phyloP scores from a whole-genome alignment of 2,797 vertebrate genomes.

The Alauda arvensis region DNA sequence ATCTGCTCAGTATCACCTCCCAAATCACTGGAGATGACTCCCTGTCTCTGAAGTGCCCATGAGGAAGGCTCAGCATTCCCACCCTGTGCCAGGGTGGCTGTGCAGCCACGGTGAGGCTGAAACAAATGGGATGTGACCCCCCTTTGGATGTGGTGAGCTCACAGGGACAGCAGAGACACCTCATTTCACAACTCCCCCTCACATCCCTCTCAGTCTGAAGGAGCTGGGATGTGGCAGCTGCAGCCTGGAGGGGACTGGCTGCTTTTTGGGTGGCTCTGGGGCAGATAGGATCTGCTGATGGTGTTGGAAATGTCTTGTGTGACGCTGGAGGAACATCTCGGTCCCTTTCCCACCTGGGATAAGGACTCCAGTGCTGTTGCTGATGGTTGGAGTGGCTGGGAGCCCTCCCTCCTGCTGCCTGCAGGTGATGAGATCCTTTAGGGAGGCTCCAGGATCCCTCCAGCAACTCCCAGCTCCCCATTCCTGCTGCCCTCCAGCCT shows the following conservation, averaged over 20 bases:
- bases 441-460: neutral
- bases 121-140: neutral
- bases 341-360: neutral
- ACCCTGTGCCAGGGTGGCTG: neutral
- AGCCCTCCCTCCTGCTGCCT: neutral
- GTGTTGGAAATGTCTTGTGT: neutral
- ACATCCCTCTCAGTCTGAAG: neutral
- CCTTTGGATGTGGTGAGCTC: neutral
- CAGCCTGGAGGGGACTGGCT: neutral
- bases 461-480: neutral
- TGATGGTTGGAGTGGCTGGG: neutral
- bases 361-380: neutral
- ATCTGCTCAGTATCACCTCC: neutral
- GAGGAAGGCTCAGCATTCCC: neutral
- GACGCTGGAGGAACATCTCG: neutral
- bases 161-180: neutral
- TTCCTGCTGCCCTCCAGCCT: neutral
- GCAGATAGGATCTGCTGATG: neutral
- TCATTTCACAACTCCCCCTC: neutral
- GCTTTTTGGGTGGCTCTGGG: neutral
- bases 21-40: neutral
- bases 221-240: neutral
- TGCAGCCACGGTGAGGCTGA: neutral
- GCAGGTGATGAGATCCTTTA: neutral
- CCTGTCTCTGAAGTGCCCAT: rapidly evolving